Evolutionary conservation across 2,888 invertebrate genomes (phyloP), one percentile per base, ranked within the genome.

Genomic region (Drosophila sordidula): DNA sequence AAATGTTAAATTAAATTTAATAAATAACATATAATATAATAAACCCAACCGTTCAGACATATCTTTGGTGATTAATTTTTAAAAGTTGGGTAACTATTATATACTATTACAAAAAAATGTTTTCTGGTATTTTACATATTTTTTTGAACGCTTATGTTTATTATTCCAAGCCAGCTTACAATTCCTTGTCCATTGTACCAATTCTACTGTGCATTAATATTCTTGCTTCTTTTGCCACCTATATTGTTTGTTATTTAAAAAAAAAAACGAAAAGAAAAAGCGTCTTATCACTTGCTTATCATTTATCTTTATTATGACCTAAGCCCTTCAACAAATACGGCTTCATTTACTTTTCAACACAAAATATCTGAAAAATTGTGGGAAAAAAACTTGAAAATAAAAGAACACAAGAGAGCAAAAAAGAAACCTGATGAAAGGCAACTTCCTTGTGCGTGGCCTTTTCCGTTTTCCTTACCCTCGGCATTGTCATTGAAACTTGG

Each of bases 281-380:
- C 50, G 68, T 78, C 85, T 87, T 89, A 85, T 85, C 85, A 89
- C 88, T 85, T 85, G 72, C 71, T 89, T 87, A 85, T 85, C 85
- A 89, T 85, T 85, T 87, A 85, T 85, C 89, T 89, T 85, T 85
- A 89, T 85, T 89, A 85, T 75, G 88, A 75, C 85, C 69, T 77
- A 73, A 87, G 88, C 86, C 88, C 89, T 89, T 85, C 72, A 81
- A 66, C 77, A 88, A 87, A 89, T 68, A 85, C 82, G 59, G 70
- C 79, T 87, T 89, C 88, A 85, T 85, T 87, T 87, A 81, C 86
- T 79, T 87, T 89, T 77, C 79, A 77, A 79, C 86, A 75, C 59
- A 55, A 69, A 78, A 69, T 74, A 52, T 59, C 47, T 57, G n/a
- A 42, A 55, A 67, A 69, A 63, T 45, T 61, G 25, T 56, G 5